phyloP scores from a whole-genome alignment of 2,888 invertebrate genomes.

The Eupithecia abbreviata region DNA sequence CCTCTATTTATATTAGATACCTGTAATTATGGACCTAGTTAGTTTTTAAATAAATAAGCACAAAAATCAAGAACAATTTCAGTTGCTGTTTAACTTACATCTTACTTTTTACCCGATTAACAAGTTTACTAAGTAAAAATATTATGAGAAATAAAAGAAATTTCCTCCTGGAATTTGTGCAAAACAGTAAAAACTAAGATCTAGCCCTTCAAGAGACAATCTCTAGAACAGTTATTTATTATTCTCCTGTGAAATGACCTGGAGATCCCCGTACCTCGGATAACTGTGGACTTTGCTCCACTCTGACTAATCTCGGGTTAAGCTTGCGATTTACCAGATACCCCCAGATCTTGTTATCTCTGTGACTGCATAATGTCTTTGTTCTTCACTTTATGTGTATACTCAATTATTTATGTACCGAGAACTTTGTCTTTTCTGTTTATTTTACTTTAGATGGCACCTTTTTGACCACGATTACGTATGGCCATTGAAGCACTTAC shows the following conservation, averaged over 20 bases:
- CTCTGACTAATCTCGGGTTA: conserved; percentile 48
- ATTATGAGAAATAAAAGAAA: not conserved
- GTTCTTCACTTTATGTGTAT: conserved; percentile 28
- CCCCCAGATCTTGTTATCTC: conserved; percentile 49
- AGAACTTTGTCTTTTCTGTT: not conserved
- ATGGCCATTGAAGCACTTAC: too few relatives aligned
- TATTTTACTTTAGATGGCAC: not conserved
- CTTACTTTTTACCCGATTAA: not conserved
- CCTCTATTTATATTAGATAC: too few relatives aligned
- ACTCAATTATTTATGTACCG: not conserved
- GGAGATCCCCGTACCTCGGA: conserved; percentile 37
- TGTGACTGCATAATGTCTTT: conserved; percentile 46
- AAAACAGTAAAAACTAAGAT: conserved; percentile 38
- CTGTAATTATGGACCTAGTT: too few relatives aligned
- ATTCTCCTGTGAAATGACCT: conserved; percentile 37
- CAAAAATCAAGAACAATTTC: not conserved
- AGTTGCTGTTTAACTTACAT: not conserved
- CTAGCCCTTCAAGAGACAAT: conserved; percentile 25
- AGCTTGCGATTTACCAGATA: conserved; percentile 48
- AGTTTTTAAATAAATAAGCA: too few relatives aligned
- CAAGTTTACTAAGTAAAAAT: not conserved
- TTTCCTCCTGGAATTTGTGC: conserved; percentile 16
- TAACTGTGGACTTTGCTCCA: conserved; percentile 40
- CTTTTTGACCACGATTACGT: too few relatives aligned
- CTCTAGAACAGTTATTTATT: conserved; percentile 38